phyloP scores from a whole-genome alignment of 2,888 invertebrate genomes.

The Synergus umbraculus region DNA sequence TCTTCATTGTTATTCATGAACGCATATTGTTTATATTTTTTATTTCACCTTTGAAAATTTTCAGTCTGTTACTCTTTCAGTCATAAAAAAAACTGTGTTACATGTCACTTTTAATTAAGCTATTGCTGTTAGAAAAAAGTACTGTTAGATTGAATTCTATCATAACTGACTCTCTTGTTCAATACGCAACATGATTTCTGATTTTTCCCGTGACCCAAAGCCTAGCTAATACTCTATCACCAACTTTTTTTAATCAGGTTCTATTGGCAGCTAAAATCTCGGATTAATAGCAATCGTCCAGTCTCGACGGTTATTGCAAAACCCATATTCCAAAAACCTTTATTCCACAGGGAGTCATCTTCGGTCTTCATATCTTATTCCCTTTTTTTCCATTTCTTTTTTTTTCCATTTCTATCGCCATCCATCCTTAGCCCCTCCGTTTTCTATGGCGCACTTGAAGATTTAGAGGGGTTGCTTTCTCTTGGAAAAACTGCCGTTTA shows the following conservation, averaged over 20 bases:
- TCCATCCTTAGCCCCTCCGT: constrained; percentile 50
- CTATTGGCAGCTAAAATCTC: background rate
- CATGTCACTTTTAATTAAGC: background rate
- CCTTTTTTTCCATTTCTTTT: background rate
- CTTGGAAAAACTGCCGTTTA: constrained; percentile 57
- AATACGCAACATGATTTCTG: background rate
- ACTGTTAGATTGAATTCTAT: background rate
- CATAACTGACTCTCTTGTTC: background rate
- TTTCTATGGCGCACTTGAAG: constrained; percentile 51
- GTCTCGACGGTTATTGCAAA: background rate
- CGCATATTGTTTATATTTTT: background rate
- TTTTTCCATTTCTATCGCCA: constrained; percentile 42
- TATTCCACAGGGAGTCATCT: background rate
- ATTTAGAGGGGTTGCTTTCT: constrained; percentile 58
- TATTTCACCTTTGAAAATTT: background rate
- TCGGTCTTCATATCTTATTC: background rate
- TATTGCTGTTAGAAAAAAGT: background rate
- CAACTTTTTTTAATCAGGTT: background rate
- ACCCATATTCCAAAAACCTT: background rate
- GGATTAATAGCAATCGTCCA: background rate
- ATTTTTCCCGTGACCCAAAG: background rate
- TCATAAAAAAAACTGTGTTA: background rate
- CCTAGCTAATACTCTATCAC: background rate
- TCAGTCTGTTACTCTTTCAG: background rate
- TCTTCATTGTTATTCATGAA: background rate